phyloP scores from a whole-genome alignment of 1,140 invertebrate genomes.

The Protaetia brevitarsis region DNA sequence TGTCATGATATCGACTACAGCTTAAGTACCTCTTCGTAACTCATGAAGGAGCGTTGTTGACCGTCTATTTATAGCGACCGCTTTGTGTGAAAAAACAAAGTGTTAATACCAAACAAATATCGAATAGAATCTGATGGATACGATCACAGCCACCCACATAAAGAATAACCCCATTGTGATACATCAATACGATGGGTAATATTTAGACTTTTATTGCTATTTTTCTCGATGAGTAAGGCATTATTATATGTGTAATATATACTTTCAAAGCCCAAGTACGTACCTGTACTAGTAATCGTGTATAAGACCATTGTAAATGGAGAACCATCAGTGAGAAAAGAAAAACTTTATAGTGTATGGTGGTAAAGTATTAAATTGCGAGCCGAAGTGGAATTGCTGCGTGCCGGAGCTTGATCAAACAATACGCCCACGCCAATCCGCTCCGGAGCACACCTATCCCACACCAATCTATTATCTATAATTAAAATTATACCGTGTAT shows the following conservation, averaged over 20 bases:
- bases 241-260: background rate
- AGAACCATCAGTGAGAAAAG: background rate
- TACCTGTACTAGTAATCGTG: background rate
- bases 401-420: constrained; percentile 1
- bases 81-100: background rate
- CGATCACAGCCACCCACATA: constrained; percentile 11
- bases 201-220: constrained; percentile 1
- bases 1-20: background rate
- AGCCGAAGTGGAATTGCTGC: too few species aligned
- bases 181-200: background rate
- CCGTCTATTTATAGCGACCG: background rate
- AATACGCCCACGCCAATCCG: background rate
- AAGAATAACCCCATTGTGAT: background rate
- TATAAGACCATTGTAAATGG: background rate
- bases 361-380: constrained; percentile 14
- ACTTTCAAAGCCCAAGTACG: too few species aligned
- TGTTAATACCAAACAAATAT: background rate
- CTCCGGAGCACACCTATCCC: constrained; percentile 8
- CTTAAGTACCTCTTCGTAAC: background rate
- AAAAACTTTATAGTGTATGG: constrained; percentile 8
- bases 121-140: background rate
- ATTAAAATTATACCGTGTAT: constrained; percentile 14
- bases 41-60: background rate
- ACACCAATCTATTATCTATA: constrained; percentile 16
- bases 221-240: background rate